Evolutionary conservation across 1,140 invertebrate species (phyloP), one percentile per base, ranked within the genome.

Genomic region (Leptinotarsa undecemlineata): DNA sequence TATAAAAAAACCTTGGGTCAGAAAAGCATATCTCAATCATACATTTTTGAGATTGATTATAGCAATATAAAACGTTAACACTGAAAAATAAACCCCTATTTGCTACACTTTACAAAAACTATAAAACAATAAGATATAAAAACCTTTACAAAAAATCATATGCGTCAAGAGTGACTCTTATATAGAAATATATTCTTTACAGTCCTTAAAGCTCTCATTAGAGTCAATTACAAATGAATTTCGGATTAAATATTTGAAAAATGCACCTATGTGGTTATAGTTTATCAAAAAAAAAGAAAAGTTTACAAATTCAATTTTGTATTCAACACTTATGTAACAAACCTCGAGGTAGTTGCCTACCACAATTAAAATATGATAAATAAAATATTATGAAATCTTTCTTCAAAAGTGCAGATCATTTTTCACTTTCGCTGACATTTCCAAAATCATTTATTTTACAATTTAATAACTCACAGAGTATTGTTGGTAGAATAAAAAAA

Each of bases 151-250:
- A 64, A 57, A 64, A 64, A 64, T 64, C 20, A 64, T 21, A 26
- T 13, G 23, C 15, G 20, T 17, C 51, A 17, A 57, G 51, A 57
- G 51, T 19, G n/a, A 57, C 51, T 19, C 62, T 15, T 23, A 6
- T 64, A 64, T 64, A 64, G 23, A 64, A 23, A 64, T 64, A 64
- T 64, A 64, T 64, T 64, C 23, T 64, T 64, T 64, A 64, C 62
- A 64, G 62, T 64, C 62, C 20, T 64, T 23, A 23, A 64, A 64
- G 62, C 23, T 64, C 23, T 23, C 23, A 64, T 11, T 20, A 64
- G 23, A 64, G 62, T 23, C 13, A 64, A 64, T 14, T 64, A 26
- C 51, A 57, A 57, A 17, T 17, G 5, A 57, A 57, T 15, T 57
- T 57, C n/a, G 6, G 51, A 57, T 57, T 19, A 57, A 57, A 57